Base-by-base conservation (phyloP, 2,888 invertebrate species). In the Drosophila macrospina region DNA sequence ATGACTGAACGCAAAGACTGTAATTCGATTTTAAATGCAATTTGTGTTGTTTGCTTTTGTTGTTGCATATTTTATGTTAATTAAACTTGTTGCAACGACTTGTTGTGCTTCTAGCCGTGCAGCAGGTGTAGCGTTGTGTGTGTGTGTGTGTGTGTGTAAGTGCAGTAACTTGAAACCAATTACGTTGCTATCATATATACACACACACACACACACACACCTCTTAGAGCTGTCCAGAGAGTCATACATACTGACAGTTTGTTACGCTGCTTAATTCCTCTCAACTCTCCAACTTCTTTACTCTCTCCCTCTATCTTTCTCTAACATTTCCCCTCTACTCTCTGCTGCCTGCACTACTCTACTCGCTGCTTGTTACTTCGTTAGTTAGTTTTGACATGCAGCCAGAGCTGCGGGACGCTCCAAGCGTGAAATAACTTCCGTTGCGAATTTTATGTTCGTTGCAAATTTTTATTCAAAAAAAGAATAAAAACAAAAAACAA, bases 371-470 rank as follows among this genome's bases (percentile, higher is more conserved):
- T 57, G 77, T 71, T 88, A 86, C 83, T 85, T 80, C 69, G 86
- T 78, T 88, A 86, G 86, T 71, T 83, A 80, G 84, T 88, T 88
- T 83, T 86, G 84, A 80, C 78, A 56, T 69, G 69, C 28, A 51
- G 67, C 50, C 26, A 20, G 39, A 56, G 51, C 52, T 30, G 52
- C 39, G 15, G 41, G 51, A 65, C 45, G 77, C 61, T 66, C 72
- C 79, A 88, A 90, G 87, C 89, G 87, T 90, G 90, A 89, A 89
- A 89, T 90, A 86, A 89, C 89, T 90, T 90, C 86, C 80, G 79
- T 75, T 79, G 89, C 80, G 78, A 86, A 89, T 89, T 90, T 86
- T 78, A 83, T 88, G 86, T 83, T 83, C 84, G 83, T 72, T 88
- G 85, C 71, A 69, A 71, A 82, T 77, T 88, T 87, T 85, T 67